These are phyloP conservation scores for Crematogaster levior DNA, from an alignment of 2,888 invertebrate genomes.

Conservation along the genomic window DNA sequence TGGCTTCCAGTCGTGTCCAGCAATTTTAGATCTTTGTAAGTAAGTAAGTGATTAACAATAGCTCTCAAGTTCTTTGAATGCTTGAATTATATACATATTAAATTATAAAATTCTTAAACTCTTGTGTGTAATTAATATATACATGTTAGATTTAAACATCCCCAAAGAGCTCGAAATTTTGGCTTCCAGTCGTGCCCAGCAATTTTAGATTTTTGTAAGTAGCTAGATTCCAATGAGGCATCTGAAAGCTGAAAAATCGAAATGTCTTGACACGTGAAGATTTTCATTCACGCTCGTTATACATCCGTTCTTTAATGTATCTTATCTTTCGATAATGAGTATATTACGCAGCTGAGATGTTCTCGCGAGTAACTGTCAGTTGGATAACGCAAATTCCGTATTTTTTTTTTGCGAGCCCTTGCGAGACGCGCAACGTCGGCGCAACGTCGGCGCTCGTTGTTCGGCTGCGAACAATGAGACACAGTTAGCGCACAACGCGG, in stretches of 20 bases:
- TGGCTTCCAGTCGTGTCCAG: too few species aligned
- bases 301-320: background rate
- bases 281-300: background rate
- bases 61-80: too few species aligned
- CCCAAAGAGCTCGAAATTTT: background rate
- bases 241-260: background rate
- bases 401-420: conserved; percentile 22
- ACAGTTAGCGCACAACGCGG: conserved; percentile 63
- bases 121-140: too few species aligned
- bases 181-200: background rate
- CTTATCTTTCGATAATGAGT: background rate
- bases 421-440: conserved; percentile 29
- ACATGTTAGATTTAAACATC: background rate
- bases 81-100: too few species aligned
- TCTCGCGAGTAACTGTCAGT: conserved; percentile 3
- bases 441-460: conserved; percentile 46
- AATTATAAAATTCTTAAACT: too few species aligned
- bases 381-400: conserved; percentile 28
- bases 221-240: background rate
- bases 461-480: conserved; percentile 57
- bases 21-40: too few species aligned
- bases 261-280: background rate
- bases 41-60: too few species aligned
- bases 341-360: background rate
- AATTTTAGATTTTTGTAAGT: background rate